These are phyloP conservation scores for Dendrocincla tyrannina DNA, from an alignment of 2,797 vertebrate genomes.

Conservation along the genomic window DNA sequence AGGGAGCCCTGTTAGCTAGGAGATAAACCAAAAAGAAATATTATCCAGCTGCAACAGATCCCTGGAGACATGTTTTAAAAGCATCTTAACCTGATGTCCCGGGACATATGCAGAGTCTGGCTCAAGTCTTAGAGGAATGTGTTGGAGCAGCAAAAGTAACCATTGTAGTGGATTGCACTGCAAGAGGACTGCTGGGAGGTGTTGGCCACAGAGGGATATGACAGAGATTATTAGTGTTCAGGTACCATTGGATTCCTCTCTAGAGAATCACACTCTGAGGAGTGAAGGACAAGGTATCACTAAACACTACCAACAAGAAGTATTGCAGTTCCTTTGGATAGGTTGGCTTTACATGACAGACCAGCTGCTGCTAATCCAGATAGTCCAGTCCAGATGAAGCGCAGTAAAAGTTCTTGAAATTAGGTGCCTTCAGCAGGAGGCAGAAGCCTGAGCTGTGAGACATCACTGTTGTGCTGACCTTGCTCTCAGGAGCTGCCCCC, in stretches of 20 bases:
- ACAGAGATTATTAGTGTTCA: not conserved
- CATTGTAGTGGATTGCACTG: not conserved
- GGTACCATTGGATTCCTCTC: not conserved
- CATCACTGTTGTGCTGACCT: not conserved
- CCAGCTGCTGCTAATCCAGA: not conserved
- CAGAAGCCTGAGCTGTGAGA: not conserved
- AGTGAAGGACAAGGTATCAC: not conserved
- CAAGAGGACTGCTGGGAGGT: not conserved
- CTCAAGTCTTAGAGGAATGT: not conserved
- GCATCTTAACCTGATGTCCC: not conserved
- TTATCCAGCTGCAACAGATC: not conserved
- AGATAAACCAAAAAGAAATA: not conserved
- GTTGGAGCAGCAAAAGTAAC: not conserved
- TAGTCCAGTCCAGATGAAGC: not conserved
- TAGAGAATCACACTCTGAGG: not conserved
- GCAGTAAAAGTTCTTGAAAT: not conserved
- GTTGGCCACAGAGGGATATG: not conserved
- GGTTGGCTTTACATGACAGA: not conserved
- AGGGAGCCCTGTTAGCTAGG: not conserved
- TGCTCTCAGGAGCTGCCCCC: not conserved
- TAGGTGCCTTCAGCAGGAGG: not conserved
- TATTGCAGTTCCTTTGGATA: accelerated
- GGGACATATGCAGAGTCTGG: not conserved
- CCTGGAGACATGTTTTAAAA: not conserved
- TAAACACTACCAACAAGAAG: not conserved